Percentiles rank a stretch among this genome's conserved stretches.
These are phyloP conservation scores for Tenthredo scrophulariae DNA, from an alignment of 2,888 invertebrate species.

Conservation along the genomic window DNA sequence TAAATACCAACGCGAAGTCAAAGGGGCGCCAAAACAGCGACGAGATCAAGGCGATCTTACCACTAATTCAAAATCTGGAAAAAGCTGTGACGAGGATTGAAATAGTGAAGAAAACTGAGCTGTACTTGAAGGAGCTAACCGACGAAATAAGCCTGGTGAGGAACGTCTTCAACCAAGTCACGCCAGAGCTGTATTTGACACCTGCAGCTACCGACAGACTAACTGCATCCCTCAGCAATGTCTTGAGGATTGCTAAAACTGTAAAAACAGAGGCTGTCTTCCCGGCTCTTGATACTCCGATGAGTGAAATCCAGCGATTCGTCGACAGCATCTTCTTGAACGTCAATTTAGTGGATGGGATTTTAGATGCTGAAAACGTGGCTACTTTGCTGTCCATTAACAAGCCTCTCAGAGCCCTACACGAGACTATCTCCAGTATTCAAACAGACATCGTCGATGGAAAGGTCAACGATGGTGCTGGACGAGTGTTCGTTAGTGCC, in stretches of 20 bases:
- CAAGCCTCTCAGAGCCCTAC: conserved; percentile 58
- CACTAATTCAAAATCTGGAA: conserved; percentile 47
- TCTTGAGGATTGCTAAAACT: conserved; percentile 40
- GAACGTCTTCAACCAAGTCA: conserved; percentile 38
- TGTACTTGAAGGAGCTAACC: conserved; percentile 42
- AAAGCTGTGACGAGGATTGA: conserved; percentile 42
- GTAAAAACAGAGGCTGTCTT: conserved; percentile 40
- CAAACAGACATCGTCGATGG: conserved; percentile 45
- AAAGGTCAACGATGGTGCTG: conserved; percentile 46
- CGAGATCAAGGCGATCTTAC: conserved; percentile 50
- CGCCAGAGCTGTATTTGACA: conserved; percentile 14
- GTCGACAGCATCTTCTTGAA: conserved; percentile 49
- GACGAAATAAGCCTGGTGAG: conserved; percentile 41
- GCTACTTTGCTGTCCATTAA: conserved; percentile 58
- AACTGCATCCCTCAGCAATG: conserved; percentile 36
- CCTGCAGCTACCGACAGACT: conserved; percentile 35
- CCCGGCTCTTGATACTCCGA: conserved; percentile 41
- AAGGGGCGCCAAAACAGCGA: conserved; percentile 52
- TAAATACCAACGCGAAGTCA: conserved; percentile 37
- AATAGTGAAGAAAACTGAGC: conserved; percentile 28
- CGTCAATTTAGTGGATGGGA: conserved; percentile 35
- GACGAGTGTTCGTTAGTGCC: conserved; percentile 33
- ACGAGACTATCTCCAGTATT: conserved; percentile 53
- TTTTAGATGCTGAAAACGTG: conserved; percentile 51
- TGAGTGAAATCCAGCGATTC: conserved; percentile 48